phyloP scores from a whole-genome alignment of 2,888 invertebrate species.

The Acanthacorydalis orientalis region DNA sequence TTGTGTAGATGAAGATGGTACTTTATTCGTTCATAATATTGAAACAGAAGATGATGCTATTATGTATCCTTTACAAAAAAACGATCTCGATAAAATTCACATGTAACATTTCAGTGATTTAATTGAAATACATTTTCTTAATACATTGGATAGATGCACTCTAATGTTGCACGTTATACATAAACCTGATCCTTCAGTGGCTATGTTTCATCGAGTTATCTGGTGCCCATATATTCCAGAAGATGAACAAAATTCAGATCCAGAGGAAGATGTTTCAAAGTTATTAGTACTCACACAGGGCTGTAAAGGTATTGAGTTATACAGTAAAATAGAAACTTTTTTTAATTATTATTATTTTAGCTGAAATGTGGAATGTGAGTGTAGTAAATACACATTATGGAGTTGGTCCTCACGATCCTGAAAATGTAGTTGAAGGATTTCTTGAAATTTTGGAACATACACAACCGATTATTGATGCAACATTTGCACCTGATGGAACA shows the following conservation, averaged over 20 bases:
- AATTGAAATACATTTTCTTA: constrained; percentile 4
- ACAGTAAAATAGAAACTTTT: not conserved
- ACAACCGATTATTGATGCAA: constrained; percentile 61
- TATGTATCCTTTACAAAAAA: constrained; percentile 28
- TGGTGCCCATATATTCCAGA: constrained; percentile 89
- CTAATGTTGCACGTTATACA: constrained; percentile 42
- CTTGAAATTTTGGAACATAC: constrained; percentile 41
- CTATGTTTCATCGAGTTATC: constrained; percentile 52
- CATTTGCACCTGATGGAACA: constrained; percentile 87
- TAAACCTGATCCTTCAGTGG: constrained; percentile 17
- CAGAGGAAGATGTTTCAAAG: constrained; percentile 50
- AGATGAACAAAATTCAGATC: constrained; percentile 38
- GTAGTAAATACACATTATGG: constrained; percentile 27
- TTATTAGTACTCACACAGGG: constrained; percentile 68
- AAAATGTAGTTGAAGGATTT: constrained; percentile 27
- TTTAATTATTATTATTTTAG: constrained; percentile 19
- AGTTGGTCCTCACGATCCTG: constrained; percentile 23
- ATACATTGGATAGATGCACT: constrained; percentile 28
- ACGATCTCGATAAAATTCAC: too few species aligned
- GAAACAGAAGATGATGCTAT: constrained; percentile 40
- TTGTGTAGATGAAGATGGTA: constrained; percentile 73
- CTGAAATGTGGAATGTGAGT: constrained; percentile 36
- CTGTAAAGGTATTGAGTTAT: constrained; percentile 32
- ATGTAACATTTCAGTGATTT: too few species aligned
- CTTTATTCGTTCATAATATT: constrained; percentile 66